Evolutionary conservation across 1,140 invertebrate genomes (phyloP).

Genomic region (Apis cerana): DNA sequence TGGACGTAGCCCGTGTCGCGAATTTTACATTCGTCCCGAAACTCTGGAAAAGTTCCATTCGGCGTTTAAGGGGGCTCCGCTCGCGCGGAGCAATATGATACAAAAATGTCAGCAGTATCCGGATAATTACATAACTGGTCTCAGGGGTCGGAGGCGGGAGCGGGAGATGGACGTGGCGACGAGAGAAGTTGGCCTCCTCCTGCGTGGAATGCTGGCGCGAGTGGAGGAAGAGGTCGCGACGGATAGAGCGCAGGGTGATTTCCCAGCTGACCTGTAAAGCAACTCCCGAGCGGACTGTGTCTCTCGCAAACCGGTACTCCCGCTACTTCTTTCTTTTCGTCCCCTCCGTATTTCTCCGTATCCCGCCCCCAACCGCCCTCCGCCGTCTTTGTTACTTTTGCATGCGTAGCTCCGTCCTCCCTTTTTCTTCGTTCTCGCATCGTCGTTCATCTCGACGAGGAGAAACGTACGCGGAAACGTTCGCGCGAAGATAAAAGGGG

Average conservation of each 20-base stretch:
- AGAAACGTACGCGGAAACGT: not conserved
- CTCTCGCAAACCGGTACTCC: conserved; percentile 50
- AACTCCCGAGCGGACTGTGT: conserved; percentile 71
- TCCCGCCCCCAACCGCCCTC: not conserved
- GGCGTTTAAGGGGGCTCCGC: conserved; percentile 8
- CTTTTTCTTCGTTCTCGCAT: not conserved
- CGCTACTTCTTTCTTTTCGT: conserved; percentile 36
- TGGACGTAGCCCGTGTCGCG: not conserved
- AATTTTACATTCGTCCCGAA: not conserved
- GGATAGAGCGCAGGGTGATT: conserved; percentile 79
- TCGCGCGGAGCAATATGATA: conserved; percentile 67
- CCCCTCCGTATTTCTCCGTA: conserved; percentile 22
- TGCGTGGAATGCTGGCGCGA: conserved; percentile 35
- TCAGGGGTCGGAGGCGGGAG: conserved; percentile 25
- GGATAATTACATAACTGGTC: conserved; percentile 77
- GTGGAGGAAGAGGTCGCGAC: conserved; percentile 58
- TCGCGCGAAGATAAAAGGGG: not conserved
- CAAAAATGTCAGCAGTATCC: conserved; percentile 75
- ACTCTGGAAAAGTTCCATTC: not conserved
- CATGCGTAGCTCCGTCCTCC: not conserved
- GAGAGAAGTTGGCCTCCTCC: conserved; percentile 49
- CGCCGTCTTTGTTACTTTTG: conserved; percentile 19
- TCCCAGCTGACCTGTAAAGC: conserved; percentile 82
- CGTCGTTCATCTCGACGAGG: not conserved
- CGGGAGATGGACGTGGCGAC: not conserved